Percentiles rank a stretch among this genome's conserved stretches.
Evolutionary conservation across 1,140 invertebrate genomes (phyloP).

Genomic region (Drosophila punjabiensis): DNA sequence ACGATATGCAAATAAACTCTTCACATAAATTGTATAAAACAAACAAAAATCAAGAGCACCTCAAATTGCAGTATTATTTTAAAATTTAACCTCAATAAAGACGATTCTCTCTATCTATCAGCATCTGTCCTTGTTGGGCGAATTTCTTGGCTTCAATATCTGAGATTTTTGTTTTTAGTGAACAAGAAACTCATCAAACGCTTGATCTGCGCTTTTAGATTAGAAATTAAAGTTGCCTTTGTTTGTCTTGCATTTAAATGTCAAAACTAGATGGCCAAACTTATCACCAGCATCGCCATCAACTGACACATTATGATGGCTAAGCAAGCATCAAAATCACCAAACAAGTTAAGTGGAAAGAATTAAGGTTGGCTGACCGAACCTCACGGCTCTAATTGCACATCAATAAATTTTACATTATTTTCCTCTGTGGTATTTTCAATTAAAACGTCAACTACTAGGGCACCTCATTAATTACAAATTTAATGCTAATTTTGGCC

Average conservation of each 20-base stretch:
- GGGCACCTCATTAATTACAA: constrained; percentile 72
- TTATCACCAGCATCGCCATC: constrained; percentile 13
- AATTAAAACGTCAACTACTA: constrained; percentile 73
- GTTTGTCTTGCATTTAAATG: constrained; percentile 36
- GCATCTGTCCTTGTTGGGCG: constrained; percentile 25
- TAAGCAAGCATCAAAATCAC: constrained; percentile 2
- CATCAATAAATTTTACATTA: constrained; percentile 61
- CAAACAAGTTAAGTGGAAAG: constrained; percentile 12
- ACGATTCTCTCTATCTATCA: constrained; percentile 5
- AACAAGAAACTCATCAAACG: constrained; percentile 34
- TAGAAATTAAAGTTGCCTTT: constrained; percentile 41
- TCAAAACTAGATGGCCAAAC: constrained; percentile 21
- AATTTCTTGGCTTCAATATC: constrained; percentile 12
- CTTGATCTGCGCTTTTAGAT: constrained; percentile 33
- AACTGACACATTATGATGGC: constrained; percentile 13
- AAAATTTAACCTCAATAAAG: constrained; percentile 22
- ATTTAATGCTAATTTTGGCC: constrained; percentile 66
- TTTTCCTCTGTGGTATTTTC: constrained; percentile 62
- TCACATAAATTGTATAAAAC: neutral
- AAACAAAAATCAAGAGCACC: constrained; percentile 1
- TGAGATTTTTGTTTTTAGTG: constrained; percentile 3
- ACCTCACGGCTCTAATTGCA: constrained; percentile 52
- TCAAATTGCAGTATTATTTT: constrained; percentile 6
- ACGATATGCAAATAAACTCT: constrained; percentile 19
- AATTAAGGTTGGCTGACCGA: constrained; percentile 14